Base-by-base conservation (phyloP, 53 echinoderm and acorn worm species). In the Pentamera pediparva region DNA sequence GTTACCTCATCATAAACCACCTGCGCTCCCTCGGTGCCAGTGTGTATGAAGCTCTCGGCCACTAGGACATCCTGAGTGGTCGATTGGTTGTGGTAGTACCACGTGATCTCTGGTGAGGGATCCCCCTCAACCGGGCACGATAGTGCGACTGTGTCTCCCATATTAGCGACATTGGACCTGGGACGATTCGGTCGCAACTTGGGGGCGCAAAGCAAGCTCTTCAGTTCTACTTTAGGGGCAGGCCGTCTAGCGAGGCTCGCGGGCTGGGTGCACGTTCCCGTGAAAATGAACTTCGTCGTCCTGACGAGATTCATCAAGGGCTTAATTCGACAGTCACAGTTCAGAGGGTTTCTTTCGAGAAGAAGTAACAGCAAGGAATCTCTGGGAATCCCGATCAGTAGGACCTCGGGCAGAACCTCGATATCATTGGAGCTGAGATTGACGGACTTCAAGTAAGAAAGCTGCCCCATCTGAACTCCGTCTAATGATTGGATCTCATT, bases 81-180 rank as follows among this genome's bases (percentile, higher is more conserved):
- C 9, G 67, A 40, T 45, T 67, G 67, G 37, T 77, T 82, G 82
- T 89, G 84, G 19, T 77, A 84, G 32, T 79, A 79, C 89, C 89
- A 89, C 59, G 82, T 78, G 74, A 89, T 77, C 6, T 56, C 57
- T 4, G 89, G 89, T 17, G 75, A 39, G 17, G 89, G 89, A 75
- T 89, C 86, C 17, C 89, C 89, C 13, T 74, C 82, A 10, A 85
- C 79, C 10, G 78, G 56, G 45, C 89, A 89, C 1, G 82, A 58
- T 8, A 89, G 65, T 7, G 43, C 30, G 27, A 41, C 67, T 1
- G 67, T 6, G 4, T 67, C 17, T 17, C 40, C 24, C 6, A 38
- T 18, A 9, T 11, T 40, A 22, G 45, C 43, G 3, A 67, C 47
- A 38, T 26, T 26, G 12, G 45, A 67, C 1, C 40, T 27, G 28